These are phyloP conservation scores for Grammomys surdaster DNA, from an alignment of 2,113 vertebrate species.

Conservation along the genomic window DNA sequence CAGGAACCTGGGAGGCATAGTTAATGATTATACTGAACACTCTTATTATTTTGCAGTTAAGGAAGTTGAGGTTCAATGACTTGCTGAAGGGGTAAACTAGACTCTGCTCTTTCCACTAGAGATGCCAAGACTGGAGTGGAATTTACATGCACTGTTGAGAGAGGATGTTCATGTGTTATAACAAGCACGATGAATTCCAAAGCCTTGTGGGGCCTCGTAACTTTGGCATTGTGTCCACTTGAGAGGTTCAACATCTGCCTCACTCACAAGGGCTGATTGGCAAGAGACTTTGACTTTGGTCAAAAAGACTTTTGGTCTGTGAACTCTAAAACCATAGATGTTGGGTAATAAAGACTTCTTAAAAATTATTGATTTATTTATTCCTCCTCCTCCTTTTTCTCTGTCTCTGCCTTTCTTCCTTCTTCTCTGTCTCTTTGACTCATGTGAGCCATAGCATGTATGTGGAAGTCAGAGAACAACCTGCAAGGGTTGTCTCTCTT, in stretches of 20 bases:
- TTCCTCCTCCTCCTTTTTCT: neutral
- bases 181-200: neutral
- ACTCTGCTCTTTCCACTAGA: neutral
- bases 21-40: slow-evolving; percentile 30
- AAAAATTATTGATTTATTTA: neutral
- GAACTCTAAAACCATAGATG: neutral
- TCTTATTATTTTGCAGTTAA: slow-evolving; percentile 9
- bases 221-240: no score
- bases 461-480: neutral
- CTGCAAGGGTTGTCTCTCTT: neutral
- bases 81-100: neutral
- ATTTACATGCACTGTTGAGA: neutral
- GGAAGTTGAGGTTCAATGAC: slow-evolving; percentile 43
- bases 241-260: neutral
- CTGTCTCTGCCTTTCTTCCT: neutral
- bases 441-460: neutral
- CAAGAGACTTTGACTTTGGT: neutral
- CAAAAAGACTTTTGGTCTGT: neutral
- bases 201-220: neutral
- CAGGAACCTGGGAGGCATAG: neutral
- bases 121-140: neutral
- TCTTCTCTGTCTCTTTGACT: neutral
- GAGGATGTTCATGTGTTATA: neutral
- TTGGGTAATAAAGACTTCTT: neutral
- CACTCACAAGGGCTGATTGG: neutral